Conservation (phyloP, 2,113 vertebrate genomes). For the Clupea harengus region DNA sequence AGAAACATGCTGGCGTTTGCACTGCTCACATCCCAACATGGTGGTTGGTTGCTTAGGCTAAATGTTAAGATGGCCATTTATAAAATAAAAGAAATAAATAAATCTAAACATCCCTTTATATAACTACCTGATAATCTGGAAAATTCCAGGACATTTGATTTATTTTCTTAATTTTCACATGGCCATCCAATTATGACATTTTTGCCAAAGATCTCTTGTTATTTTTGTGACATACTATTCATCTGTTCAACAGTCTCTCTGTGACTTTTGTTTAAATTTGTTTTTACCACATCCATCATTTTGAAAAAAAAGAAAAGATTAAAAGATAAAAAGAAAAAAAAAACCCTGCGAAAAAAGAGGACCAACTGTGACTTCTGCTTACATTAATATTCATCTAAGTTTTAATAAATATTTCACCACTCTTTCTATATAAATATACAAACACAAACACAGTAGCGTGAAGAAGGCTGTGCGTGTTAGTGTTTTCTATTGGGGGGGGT, state of each 20-base stretch:
- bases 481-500: constrained; percentile 57
- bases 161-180: background rate
- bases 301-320: background rate
- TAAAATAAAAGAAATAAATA: background rate
- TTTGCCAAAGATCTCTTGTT: background rate
- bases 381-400: constrained; percentile 6
- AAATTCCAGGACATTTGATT: background rate
- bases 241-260: background rate
- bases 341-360: background rate
- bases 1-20: constrained; percentile 17
- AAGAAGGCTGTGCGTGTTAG: constrained; percentile 68
- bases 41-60: constrained; percentile 9
- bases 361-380: constrained; percentile 8
- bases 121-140: constrained; percentile 10
- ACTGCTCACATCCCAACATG: constrained; percentile 74
- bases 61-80: background rate
- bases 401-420: constrained; percentile 13
- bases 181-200: background rate
- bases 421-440: constrained; percentile 22
- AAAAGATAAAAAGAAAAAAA: background rate
- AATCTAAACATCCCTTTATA: background rate
- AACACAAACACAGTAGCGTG: constrained; percentile 43
- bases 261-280: background rate
- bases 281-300: background rate
- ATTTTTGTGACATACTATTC: background rate